A percentile compares a stretch with the other conserved stretches of the same genome.
phyloP scores from a whole-genome alignment of 37 sponge, comb jelly and placozoan species.

The Chondrosia reniformis region DNA sequence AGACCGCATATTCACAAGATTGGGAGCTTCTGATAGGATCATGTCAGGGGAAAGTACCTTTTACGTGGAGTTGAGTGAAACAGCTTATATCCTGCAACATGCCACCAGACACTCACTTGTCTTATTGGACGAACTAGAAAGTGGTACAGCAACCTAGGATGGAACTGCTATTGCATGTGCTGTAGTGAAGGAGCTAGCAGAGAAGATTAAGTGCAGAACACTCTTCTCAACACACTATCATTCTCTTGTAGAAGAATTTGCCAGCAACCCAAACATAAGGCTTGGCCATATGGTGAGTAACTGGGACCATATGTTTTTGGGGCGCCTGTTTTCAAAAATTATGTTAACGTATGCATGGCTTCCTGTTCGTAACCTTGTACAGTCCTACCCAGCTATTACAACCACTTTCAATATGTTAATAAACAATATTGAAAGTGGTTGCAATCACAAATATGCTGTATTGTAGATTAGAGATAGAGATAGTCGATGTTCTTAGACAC shows the following conservation, averaged over 20 bases:
- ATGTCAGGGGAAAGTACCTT: constrained; percentile 95
- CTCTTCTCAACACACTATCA: constrained; percentile 99
- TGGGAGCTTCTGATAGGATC: constrained; percentile 96
- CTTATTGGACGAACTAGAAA: constrained; percentile 92
- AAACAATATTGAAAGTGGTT: too few species aligned
- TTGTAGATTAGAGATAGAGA: too few species aligned
- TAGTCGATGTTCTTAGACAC: too few species aligned
- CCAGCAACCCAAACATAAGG: constrained; percentile 36
- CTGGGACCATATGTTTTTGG: too few species aligned
- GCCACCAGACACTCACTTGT: constrained; percentile 87
- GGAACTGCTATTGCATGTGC: constrained; percentile 97
- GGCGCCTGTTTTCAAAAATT: too few species aligned
- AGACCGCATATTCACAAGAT: constrained; percentile 95
- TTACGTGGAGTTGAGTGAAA: constrained; percentile 96
- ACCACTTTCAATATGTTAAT: too few species aligned
- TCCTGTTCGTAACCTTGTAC: too few species aligned
- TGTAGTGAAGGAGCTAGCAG: constrained; percentile 78
- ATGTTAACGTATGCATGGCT: too few species aligned
- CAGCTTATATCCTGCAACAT: constrained; percentile 83
- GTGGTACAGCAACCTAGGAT: constrained; percentile 98
- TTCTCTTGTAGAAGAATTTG: constrained; percentile 87
- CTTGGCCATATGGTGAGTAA: constrained; percentile 99
- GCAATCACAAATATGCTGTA: too few species aligned
- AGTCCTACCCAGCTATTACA: too few species aligned
- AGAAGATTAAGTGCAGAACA: constrained; percentile 63